Conservation (phyloP, 1,140 invertebrate species). For the Teleogryllus occipitalis region DNA sequence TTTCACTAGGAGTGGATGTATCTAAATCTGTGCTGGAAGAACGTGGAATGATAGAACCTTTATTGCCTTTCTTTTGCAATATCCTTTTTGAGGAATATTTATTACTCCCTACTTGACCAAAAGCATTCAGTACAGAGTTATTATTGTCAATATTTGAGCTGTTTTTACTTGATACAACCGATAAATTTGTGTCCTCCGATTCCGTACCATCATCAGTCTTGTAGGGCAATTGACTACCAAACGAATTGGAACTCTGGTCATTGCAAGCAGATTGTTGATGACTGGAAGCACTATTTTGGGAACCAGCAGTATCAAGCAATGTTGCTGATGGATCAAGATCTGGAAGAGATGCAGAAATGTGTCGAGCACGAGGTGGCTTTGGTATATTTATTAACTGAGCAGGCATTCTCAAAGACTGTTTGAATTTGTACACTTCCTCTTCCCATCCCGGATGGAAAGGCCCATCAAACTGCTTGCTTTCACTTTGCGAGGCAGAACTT, state of each 20-base stretch:
- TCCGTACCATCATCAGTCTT: neutral
- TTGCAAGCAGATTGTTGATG: neutral
- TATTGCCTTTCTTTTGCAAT: neutral
- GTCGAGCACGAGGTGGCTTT: conserved; percentile 44
- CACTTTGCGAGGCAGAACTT: conserved; percentile 16
- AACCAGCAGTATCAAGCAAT: neutral
- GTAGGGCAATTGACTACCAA: neutral
- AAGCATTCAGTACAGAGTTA: conserved; percentile 50
- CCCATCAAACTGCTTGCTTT: conserved; percentile 50
- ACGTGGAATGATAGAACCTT: conserved; percentile 24
- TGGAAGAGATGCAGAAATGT: conserved; percentile 61
- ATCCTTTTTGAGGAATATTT: neutral
- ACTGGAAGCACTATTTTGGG: neutral
- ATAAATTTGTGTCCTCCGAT: neutral
- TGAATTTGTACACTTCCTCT: conserved; percentile 70
- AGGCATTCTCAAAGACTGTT: conserved; percentile 70
- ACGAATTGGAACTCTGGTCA: neutral
- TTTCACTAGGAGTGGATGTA: neutral
- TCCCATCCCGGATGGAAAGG: conserved; percentile 69
- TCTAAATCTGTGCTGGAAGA: neutral
- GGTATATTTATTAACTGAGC: conserved; percentile 65
- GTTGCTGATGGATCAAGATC: conserved; percentile 54
- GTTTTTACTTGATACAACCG: neutral
- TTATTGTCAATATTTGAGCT: conserved; percentile 36
- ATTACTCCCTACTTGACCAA: neutral